Evolutionary conservation across 2,888 invertebrate species (phyloP).

Genomic region (Diplazon laetatorius): DNA sequence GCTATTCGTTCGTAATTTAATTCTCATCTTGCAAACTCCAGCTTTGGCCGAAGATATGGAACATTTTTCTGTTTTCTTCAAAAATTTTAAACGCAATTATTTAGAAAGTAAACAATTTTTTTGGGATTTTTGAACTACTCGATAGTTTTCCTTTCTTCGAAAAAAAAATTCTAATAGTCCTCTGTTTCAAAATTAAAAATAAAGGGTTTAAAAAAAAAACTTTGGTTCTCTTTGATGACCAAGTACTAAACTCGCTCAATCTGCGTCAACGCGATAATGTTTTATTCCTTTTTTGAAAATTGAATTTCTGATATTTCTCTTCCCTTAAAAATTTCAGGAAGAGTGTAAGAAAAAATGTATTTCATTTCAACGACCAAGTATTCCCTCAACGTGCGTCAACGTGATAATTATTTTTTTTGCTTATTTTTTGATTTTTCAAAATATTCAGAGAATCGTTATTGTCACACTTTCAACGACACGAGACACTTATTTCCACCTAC

Average conservation of each 20-base stretch:
- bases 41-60: neutral
- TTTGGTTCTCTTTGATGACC: too few species aligned
- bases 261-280: too few species aligned
- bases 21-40: neutral
- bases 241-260: too few species aligned
- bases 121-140: too few species aligned
- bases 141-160: too few species aligned
- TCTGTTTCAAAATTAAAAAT: too few species aligned
- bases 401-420: constrained; percentile 10
- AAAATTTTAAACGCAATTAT: too few species aligned
- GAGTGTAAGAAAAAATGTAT: neutral
- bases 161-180: too few species aligned
- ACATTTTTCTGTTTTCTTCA: too few species aligned
- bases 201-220: too few species aligned
- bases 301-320: neutral
- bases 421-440: constrained; percentile 53
- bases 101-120: too few species aligned
- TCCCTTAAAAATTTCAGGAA: neutral
- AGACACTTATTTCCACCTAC: constrained; percentile 74
- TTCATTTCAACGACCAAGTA: neutral
- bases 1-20: too few species aligned
- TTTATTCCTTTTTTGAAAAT: neutral
- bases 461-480: constrained; percentile 76
- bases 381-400: neutral
- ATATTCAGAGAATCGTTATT: constrained; percentile 77